phyloP scores from a whole-genome alignment of 2,113 vertebrate species.

The Melanostigma gelatinosum region DNA sequence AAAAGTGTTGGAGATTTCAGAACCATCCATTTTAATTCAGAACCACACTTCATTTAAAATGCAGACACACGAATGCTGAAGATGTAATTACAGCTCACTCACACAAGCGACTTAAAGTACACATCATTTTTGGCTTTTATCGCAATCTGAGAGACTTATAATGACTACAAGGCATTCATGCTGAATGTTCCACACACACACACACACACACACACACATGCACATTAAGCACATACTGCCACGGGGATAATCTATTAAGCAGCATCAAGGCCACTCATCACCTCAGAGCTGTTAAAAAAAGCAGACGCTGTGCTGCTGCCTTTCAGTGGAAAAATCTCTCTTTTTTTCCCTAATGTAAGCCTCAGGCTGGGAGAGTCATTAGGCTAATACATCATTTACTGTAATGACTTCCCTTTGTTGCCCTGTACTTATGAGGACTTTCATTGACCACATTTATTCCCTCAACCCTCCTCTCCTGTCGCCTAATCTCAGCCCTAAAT shows the following conservation, averaged over 20 bases:
- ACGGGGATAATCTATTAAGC: slow-evolving; percentile 48
- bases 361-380: slow-evolving; percentile 26
- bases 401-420: slow-evolving; percentile 37
- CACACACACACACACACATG: slow-evolving; percentile 6
- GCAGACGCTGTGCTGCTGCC: slow-evolving; percentile 13
- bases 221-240: slow-evolving; percentile 3
- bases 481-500: background rate
- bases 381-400: slow-evolving; percentile 47
- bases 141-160: background rate
- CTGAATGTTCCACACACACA: slow-evolving; percentile 16
- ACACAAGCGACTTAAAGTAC: slow-evolving; percentile 22
- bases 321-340: slow-evolving; percentile 32
- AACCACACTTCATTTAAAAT: slow-evolving; percentile 32
- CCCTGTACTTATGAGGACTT: slow-evolving; percentile 21
- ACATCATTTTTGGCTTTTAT: slow-evolving; percentile 17
- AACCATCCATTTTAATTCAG: slow-evolving; percentile 17
- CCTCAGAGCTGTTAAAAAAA: slow-evolving; percentile 30
- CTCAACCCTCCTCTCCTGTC: background rate
- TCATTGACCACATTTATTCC: slow-evolving; percentile 17
- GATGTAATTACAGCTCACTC: slow-evolving; percentile 27
- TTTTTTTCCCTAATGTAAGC: background rate
- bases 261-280: slow-evolving; percentile 49
- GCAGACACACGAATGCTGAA: slow-evolving; percentile 16
- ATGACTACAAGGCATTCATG: background rate
- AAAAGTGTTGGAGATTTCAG: background rate